Evolutionary conservation across 1,140 invertebrate genomes (phyloP).

Genomic region (Diuraphis noxia): DNA sequence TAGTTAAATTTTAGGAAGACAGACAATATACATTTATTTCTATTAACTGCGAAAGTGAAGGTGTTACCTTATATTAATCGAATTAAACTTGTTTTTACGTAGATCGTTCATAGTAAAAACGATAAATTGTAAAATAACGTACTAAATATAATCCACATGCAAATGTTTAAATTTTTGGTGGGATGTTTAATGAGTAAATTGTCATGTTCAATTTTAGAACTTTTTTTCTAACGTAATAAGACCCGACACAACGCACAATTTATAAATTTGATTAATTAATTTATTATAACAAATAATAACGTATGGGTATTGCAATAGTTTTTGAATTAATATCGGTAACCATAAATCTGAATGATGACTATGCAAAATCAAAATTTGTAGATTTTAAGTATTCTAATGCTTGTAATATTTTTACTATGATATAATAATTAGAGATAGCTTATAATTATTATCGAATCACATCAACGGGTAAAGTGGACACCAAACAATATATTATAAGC

Average conservation of each 20-base stretch:
- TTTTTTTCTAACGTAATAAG: background rate
- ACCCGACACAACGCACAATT: background rate
- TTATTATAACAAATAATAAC: no score
- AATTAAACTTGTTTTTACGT: background rate
- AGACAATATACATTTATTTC: background rate
- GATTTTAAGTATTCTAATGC: no score
- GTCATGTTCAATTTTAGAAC: background rate
- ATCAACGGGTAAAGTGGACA: no score
- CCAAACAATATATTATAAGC: no score
- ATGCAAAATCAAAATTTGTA: no score
- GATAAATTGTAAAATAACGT: background rate
- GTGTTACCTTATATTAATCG: background rate
- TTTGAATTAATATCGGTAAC: no score
- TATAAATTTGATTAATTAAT: background rate
- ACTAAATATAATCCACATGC: background rate
- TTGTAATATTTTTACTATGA: no score
- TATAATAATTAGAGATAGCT: no score
- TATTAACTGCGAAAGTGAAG: background rate
- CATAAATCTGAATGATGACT: no score
- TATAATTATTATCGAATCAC: no score
- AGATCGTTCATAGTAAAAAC: background rate
- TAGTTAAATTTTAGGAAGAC: background rate
- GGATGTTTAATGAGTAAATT: background rate
- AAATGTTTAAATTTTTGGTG: background rate
- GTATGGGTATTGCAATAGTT: no score